phyloP scores from a whole-genome alignment of 2,888 invertebrate genomes.

The Drosophila macrospina region DNA sequence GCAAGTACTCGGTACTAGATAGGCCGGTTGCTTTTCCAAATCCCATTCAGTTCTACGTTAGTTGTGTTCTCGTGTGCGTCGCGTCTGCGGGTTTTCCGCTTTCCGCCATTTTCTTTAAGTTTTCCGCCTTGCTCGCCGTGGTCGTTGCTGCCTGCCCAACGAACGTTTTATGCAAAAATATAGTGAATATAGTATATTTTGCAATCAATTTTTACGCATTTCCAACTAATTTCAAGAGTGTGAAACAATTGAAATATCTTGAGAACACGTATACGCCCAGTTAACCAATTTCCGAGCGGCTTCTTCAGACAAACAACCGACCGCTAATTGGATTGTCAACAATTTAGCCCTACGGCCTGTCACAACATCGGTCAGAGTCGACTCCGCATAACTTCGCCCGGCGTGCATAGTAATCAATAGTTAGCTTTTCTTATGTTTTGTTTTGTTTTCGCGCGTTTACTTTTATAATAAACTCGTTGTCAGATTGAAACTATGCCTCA shows the following conservation, averaged over 20 bases:
- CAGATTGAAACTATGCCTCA: conserved; percentile 2
- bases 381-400: conserved; percentile 73
- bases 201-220: neutral
- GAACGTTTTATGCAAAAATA: conserved; percentile 2
- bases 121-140: conserved; percentile 32
- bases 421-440: conserved; percentile 37
- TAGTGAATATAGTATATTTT: neutral
- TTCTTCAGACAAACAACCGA: conserved; percentile 33
- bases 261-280: conserved; percentile 39
- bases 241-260: conserved; percentile 7
- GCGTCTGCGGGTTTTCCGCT: conserved; percentile 44
- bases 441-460: conserved; percentile 58
- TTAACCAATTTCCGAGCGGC: conserved; percentile 33
- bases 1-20: conserved; percentile 22
- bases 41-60: conserved; percentile 69
- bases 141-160: conserved; percentile 31
- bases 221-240: conserved; percentile 3
- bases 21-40: conserved; percentile 30
- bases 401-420: conserved; percentile 71
- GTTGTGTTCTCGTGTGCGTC: conserved; percentile 74
- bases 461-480: conserved; percentile 9
- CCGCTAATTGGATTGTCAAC: conserved; percentile 79
- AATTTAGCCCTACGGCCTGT: conserved; percentile 50
- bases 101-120: conserved; percentile 21
- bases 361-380: conserved; percentile 50